Base-by-base conservation (phyloP, 2,888 invertebrate genomes). In the Thecophora atra region DNA sequence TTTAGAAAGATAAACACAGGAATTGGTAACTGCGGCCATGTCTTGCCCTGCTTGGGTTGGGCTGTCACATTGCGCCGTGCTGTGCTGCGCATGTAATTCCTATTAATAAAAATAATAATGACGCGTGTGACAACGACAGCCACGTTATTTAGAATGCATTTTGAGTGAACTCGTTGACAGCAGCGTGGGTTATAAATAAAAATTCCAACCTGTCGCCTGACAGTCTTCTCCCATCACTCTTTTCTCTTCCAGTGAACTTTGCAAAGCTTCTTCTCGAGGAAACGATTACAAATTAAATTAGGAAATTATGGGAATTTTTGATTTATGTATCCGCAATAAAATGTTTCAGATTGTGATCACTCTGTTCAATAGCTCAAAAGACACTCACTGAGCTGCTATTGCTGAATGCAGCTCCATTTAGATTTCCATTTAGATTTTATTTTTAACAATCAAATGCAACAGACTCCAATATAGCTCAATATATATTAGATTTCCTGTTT, bases 1-100 rank as follows among this genome's bases (percentile, higher is more conserved):
- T 84, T 83, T 83, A 83, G 77, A 78, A 79, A 79, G 80, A 74
- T 65, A 72, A 74, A 70, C 58, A 68, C 71, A 70, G 60, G 67
- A 72, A 66, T 58, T 58, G 68, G 58, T 44, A 68, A 44, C 26
- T 42, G 7, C 15, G 28, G 17, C 30, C 13, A 17, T 47, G 47
- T n/a, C 47, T 47, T 47, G 47, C 15, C 26, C 6, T 15, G 24
- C 60, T 60, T 28, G 60, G 44, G 47, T 26, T 24, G 21, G 44
- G 24, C 44, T 8, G 64, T 28, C 26, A 15, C 58, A 17, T 24
- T 26, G 7, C 17, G 28, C 26, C 15, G 58, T 3, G 24, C 17
- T 28, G 26, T 11, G 7, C 6, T 1, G 15, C 58, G 26, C 2
- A 24, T 58, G 24, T 58, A 58, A 58, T 58, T 58, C 15, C 1